A percentile compares a stretch with the other conserved stretches of the same genome.
Evolutionary conservation across 2,888 invertebrate genomes (phyloP).

Genomic region (Lypha dubia): DNA sequence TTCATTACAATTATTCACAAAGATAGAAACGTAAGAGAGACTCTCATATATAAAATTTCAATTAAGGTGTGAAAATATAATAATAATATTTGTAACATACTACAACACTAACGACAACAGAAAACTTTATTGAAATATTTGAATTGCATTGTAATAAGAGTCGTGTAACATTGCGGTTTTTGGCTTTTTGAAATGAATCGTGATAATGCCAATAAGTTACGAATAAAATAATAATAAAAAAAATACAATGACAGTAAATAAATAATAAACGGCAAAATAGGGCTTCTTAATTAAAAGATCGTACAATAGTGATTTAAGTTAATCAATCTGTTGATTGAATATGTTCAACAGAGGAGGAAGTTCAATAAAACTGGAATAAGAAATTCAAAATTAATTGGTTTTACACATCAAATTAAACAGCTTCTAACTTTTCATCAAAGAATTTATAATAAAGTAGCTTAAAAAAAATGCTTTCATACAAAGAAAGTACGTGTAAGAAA

Average conservation of each 20-base stretch:
- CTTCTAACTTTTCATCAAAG: background rate
- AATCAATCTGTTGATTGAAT: slow-evolving; percentile 24
- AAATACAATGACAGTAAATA: background rate
- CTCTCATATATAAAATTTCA: slow-evolving; percentile 64
- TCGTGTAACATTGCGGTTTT: slow-evolving; percentile 67
- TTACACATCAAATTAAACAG: background rate
- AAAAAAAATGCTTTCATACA: too few relatives aligned
- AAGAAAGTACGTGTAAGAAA: too few relatives aligned
- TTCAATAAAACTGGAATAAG: background rate
- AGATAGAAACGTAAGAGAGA: slow-evolving; percentile 41
- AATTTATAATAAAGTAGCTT: background rate
- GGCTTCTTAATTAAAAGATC: slow-evolving; percentile 70
- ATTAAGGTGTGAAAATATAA: slow-evolving; percentile 74
- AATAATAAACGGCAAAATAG: slow-evolving; percentile 53
- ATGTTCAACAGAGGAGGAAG: background rate
- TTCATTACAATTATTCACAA: slow-evolving; percentile 5
- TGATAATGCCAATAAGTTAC: slow-evolving; percentile 25
- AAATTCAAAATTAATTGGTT: background rate
- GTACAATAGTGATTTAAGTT: slow-evolving; percentile 34
- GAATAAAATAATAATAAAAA: background rate
- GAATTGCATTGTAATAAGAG: slow-evolving; percentile 64
- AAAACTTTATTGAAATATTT: slow-evolving; percentile 56
- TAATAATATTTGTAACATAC: slow-evolving; percentile 29
- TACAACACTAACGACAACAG: background rate
- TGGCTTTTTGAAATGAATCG: slow-evolving; percentile 42